Base-by-base conservation (phyloP, 2,113 vertebrate species). In the Gobius niger region DNA sequence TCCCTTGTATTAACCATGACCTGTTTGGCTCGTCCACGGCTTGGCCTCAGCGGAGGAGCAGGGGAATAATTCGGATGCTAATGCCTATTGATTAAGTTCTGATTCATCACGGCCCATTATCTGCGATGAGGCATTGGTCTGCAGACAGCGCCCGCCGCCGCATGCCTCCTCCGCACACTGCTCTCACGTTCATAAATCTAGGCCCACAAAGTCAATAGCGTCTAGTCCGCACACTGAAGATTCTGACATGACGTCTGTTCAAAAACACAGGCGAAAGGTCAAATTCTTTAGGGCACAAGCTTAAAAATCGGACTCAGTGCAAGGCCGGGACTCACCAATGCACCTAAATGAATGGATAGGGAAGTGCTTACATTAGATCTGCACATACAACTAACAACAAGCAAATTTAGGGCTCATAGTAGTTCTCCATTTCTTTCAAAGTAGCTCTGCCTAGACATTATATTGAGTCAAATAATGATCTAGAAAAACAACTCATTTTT, bases 41-140 rank as follows among this genome's bases (percentile, higher is more conserved):
- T 13, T 11, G 44, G 56, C 53, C 0, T 10, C 60, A 10, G 68
- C 53, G 60, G 75, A 68, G 2, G 5, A 70, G 70, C 34, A 3
- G 18, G 50, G 75, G 47, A 72, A 76, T 76, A 83, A 85, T 84
- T 75, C 47, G 68, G 76, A 80, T 75, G 77, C 47, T 86, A 82
- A 85, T 73, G 75, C 78, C 67, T 81, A 85, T 82, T 77, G 81
- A 86, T 85, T 88, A 60, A 71, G 44, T 61, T 82, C 73, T 81
- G 77, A 86, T 85, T 85, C 78, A 81, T 81, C 50, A 66, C 34
- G 63, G 72, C 64, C 68, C 72, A 85, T 89, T 85, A 84, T 34
- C 66, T 67, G 41, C 63, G 73, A 81, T 77, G 74, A 79, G 56
- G 67, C 63, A 52, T 2, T 66, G 68, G 74, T 3, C 0, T 68